phyloP scores from a whole-genome alignment of 2,113 vertebrate species.

The Saccopteryx leptura region DNA sequence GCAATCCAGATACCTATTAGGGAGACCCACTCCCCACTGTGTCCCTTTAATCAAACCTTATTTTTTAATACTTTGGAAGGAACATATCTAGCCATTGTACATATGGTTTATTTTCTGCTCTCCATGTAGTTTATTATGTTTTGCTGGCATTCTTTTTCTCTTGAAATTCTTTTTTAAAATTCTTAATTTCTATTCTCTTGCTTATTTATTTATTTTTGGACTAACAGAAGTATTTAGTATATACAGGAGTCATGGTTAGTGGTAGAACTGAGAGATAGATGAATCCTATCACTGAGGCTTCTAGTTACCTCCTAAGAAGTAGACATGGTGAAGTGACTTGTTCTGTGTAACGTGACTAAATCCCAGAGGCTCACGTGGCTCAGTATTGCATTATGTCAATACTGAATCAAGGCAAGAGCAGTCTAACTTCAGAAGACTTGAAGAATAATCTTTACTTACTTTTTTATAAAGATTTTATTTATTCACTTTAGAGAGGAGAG shows the following conservation, averaged over 20 bases:
- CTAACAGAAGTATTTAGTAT: background rate
- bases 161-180: conserved; percentile 14
- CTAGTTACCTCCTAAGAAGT: conserved; percentile 16
- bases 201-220: no score
- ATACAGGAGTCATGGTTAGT: background rate
- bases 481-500: no score
- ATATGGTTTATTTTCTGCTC: background rate
- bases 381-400: background rate
- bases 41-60: background rate
- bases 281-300: conserved; percentile 13
- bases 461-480: no score
- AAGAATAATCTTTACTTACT: background rate
- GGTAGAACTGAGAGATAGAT: background rate
- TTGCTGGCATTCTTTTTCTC: conserved; percentile 17
- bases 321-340: conserved; percentile 21
- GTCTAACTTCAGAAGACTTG: conserved; percentile 1
- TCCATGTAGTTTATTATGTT: conserved; percentile 48
- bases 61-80: conserved; percentile 52
- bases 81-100: background rate
- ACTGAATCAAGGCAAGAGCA: background rate
- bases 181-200: background rate
- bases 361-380: background rate
- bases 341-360: conserved; percentile 49
- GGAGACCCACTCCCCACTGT: background rate
- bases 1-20: background rate